These are phyloP conservation scores for Melinopterus prodromus DNA, from an alignment of 2,888 invertebrate species.

Conservation along the genomic window DNA sequence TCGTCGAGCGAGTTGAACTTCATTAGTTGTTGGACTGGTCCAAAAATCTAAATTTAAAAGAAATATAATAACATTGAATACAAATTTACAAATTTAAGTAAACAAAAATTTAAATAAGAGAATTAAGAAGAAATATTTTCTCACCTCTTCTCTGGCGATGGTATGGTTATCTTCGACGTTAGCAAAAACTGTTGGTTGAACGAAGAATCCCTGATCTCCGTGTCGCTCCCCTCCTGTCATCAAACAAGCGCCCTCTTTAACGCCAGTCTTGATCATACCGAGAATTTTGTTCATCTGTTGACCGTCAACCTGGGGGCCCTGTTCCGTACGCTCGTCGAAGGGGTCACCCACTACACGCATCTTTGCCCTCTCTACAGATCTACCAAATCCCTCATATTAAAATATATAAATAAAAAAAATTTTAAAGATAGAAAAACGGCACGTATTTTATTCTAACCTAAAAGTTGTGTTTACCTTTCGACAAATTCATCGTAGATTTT, in stretches of 20 bases:
- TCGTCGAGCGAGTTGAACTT: constrained; percentile 89
- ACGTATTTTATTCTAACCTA: background rate
- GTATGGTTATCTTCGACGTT: constrained; percentile 85
- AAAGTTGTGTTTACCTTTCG: constrained; percentile 55
- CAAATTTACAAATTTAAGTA: background rate
- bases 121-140: background rate
- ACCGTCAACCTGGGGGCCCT: constrained; percentile 91
- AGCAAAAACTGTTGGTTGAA: constrained; percentile 90
- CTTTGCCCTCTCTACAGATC: constrained; percentile 78
- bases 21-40: constrained; percentile 93
- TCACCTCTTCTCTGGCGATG: constrained; percentile 78
- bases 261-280: constrained; percentile 79
- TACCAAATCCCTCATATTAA: background rate
- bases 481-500: constrained; percentile 94
- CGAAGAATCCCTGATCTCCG: constrained; percentile 80
- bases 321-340: constrained; percentile 80
- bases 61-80: no score
- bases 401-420: background rate
- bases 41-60: constrained; percentile 77
- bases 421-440: background rate
- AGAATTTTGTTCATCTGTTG: constrained; percentile 87
- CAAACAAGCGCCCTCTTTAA: constrained; percentile 85
- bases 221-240: constrained; percentile 76
- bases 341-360: constrained; percentile 87
- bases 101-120: constrained; percentile 10